A percentile compares a stretch with the other conserved stretches of the same genome.
Evolutionary conservation across 2,888 invertebrate genomes (phyloP).

Genomic region (Cephus sareptanus): DNA sequence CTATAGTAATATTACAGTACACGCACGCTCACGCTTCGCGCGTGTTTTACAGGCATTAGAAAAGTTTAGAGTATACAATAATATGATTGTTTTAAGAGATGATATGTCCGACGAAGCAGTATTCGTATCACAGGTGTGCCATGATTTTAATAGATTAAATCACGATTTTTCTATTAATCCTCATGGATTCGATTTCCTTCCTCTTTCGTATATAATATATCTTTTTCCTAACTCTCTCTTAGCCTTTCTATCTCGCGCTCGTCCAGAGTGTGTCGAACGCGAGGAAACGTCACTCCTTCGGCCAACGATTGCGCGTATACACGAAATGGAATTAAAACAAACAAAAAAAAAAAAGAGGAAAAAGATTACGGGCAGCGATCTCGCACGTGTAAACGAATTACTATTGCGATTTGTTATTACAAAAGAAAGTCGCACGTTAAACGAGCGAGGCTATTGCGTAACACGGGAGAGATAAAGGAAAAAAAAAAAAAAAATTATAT

Average conservation of each 20-base stretch:
- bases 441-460: constrained; percentile 15
- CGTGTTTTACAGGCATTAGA: not conserved
- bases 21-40: not conserved
- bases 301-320: not conserved
- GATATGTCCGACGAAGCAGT: not conserved
- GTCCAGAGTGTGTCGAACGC: not conserved
- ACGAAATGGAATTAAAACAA: not conserved
- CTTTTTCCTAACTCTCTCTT: not conserved
- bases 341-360: not conserved
- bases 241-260: not conserved
- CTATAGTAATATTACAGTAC: not conserved
- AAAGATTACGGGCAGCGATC: not conserved
- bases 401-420: not conserved
- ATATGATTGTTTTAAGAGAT: not conserved
- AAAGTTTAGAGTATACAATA: not conserved
- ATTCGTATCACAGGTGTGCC: not conserved
- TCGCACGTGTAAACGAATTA: not conserved
- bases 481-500: constrained; percentile 14
- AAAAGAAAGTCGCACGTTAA: not conserved
- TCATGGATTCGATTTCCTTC: not conserved
- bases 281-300: not conserved
- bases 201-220: too few relatives aligned
- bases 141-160: not conserved
- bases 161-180: not conserved
- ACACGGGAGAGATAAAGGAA: constrained; percentile 19